Evolutionary conservation across 2,888 invertebrate species (phyloP).

Genomic region (Scaptomyza flava): DNA sequence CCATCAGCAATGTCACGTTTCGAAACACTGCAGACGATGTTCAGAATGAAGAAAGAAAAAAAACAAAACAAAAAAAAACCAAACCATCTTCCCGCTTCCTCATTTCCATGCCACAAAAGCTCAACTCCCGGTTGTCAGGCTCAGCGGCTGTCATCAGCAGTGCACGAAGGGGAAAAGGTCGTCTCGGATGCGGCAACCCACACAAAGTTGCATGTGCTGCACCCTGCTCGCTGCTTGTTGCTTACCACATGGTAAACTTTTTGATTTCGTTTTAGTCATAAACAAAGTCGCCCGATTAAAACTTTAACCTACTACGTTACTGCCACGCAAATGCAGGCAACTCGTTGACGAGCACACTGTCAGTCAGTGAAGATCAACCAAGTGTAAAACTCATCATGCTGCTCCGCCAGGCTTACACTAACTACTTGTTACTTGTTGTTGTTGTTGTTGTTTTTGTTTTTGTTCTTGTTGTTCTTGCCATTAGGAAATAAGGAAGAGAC

Average conservation of each 20-base stretch:
- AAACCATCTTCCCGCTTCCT: conserved; percentile 10
- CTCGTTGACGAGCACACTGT: conserved; percentile 36
- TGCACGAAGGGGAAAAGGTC: conserved; percentile 3
- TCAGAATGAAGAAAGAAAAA: conserved; percentile 2
- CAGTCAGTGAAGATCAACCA: conserved; percentile 54
- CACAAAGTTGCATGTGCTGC: conserved; percentile 60
- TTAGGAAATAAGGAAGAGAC: conserved; percentile 20
- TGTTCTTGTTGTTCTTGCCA: conserved; percentile 2
- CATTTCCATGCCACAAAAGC: conserved; percentile 30
- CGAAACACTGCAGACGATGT: conserved; percentile 41
- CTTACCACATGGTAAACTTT: conserved; percentile 61
- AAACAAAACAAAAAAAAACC: not conserved
- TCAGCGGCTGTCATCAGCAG: conserved; percentile 52
- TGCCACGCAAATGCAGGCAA: conserved; percentile 48
- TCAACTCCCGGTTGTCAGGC: conserved; percentile 23
- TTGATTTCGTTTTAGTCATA: conserved; percentile 65
- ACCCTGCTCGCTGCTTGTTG: conserved; percentile 20
- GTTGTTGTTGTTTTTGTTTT: not conserved
- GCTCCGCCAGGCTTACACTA: conserved; percentile 49
- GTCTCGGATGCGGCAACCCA: conserved; percentile 8
- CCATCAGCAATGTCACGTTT: conserved; percentile 53
- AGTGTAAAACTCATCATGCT: conserved; percentile 58
- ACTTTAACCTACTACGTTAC: conserved; percentile 46
- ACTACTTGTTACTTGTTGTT: conserved; percentile 31
- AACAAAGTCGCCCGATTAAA: conserved; percentile 64